These are phyloP conservation scores for Propithecus perrieri DNA, from an alignment of 2,797 vertebrate genomes.

Conservation along the genomic window DNA sequence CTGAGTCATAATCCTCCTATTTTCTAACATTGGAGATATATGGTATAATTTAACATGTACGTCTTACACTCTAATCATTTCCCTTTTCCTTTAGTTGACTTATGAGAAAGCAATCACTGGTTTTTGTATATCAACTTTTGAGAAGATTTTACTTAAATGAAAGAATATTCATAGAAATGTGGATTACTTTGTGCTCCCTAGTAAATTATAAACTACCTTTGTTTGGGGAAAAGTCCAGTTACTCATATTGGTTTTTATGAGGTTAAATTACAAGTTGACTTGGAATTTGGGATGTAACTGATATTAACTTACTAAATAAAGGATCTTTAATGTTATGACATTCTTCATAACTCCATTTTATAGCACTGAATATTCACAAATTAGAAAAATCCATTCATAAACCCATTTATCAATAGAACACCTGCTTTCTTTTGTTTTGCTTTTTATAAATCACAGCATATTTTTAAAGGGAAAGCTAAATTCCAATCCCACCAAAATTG, in stretches of 20 bases:
- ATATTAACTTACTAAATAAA: not conserved
- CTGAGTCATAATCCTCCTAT: not conserved
- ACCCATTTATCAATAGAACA: not conserved
- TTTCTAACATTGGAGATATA: not conserved
- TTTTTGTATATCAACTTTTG: not conserved
- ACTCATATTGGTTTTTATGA: not conserved
- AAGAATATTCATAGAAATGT: conserved; percentile 4
- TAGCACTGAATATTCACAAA: not conserved
- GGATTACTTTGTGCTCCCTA: not conserved
- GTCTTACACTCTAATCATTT: not conserved
- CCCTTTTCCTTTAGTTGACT: not conserved
- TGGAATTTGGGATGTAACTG: not conserved
- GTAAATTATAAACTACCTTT: not conserved
- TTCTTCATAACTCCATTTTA: not conserved
- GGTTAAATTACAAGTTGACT: not conserved
- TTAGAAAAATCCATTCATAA: not conserved
- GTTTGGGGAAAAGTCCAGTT: not conserved
- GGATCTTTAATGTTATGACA: not conserved
- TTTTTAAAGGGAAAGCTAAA: not conserved
- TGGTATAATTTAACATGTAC: not conserved
- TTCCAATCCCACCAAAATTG: not conserved
- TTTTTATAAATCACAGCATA: not conserved
- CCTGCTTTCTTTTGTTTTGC: not conserved
- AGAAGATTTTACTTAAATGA: conserved; percentile 2
- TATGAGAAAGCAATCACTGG: not conserved